Conservation (phyloP, 2,888 invertebrate genomes). For the Sphecodes monilicornis region DNA sequence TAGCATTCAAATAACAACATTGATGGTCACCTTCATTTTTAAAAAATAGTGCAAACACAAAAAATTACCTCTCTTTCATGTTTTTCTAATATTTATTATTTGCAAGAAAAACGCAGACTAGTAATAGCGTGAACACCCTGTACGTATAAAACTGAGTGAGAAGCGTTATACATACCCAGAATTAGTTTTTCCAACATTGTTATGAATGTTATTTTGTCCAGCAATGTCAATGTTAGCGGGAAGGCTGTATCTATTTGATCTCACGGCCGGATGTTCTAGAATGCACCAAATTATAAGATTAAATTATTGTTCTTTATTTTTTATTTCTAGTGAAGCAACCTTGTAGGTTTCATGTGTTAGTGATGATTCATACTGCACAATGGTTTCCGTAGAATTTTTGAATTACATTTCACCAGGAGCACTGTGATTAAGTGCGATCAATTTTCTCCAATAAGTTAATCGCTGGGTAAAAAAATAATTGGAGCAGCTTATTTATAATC, state of each 20-base stretch:
- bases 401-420: not conserved
- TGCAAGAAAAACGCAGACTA: no score
- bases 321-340: not conserved
- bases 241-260: slow-evolving; percentile 73
- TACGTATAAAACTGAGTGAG: not conserved
- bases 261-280: slow-evolving; percentile 76
- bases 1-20: no score
- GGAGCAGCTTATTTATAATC: slow-evolving; percentile 42
- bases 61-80: no score
- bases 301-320: not conserved
- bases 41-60: no score
- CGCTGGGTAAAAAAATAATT: slow-evolving; percentile 18
- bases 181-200: slow-evolving; percentile 69
- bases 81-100: no score
- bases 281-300: slow-evolving; percentile 42
- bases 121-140: not conserved
- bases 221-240: slow-evolving; percentile 72
- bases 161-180: slow-evolving; percentile 64
- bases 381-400: not conserved
- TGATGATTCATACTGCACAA: not conserved
- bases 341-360: not conserved
- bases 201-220: slow-evolving; percentile 63
- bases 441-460: slow-evolving; percentile 22
- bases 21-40: no score
- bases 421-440: not conserved